Conservation (phyloP, 2,888 invertebrate genomes). For the Galerucella pusilla region DNA sequence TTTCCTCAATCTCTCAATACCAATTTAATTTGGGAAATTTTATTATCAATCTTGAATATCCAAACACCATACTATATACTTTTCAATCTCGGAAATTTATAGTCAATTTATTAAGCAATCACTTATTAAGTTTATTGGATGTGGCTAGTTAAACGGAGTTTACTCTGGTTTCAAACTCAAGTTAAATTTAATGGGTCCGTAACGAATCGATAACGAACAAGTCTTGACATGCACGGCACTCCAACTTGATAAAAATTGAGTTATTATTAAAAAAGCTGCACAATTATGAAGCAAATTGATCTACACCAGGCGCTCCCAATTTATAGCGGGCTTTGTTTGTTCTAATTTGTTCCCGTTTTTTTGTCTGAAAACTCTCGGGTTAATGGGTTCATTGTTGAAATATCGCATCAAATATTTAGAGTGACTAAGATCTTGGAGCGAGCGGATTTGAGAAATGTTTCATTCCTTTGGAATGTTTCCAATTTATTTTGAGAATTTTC, state of each 20-base stretch:
- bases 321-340: not conserved
- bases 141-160: constrained; percentile 6
- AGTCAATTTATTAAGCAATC: constrained; percentile 4
- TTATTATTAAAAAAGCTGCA: not conserved
- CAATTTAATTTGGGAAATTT: not conserved
- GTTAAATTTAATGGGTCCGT: not conserved
- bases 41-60: not conserved
- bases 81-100: not conserved
- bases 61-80: not conserved
- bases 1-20: not conserved
- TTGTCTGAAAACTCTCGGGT: not conserved
- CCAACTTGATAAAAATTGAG: not conserved
- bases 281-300: not conserved
- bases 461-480: not conserved
- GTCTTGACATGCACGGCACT: not conserved
- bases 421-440: not conserved
- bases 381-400: not conserved
- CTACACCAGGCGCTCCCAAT: no score
- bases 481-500: not conserved
- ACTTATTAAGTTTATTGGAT: constrained; percentile 5
- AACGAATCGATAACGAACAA: not conserved
- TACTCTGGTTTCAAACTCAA: not conserved
- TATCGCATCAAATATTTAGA: not conserved
- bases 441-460: not conserved
- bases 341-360: not conserved